A percentile compares a stretch with the other conserved stretches of the same genome.
Conservation (phyloP, 2,888 invertebrate species). For the Parthenolecanium corni region DNA sequence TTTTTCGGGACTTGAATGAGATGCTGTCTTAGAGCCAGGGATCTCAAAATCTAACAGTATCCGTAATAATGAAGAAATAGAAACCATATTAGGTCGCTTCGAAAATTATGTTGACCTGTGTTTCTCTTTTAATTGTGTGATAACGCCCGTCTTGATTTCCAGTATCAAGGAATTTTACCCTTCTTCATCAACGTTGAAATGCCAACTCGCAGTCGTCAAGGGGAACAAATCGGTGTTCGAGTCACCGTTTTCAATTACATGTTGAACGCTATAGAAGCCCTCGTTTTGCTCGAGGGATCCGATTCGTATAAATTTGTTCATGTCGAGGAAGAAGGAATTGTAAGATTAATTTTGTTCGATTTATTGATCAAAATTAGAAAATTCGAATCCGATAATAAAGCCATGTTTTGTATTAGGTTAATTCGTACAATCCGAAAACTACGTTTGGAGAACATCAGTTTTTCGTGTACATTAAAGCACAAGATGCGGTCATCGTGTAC, state of each 20-base stretch:
- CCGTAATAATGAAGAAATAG: too few relatives aligned
- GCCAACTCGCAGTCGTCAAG: conserved; percentile 68
- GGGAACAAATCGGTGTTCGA: conserved; percentile 86
- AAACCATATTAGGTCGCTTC: too few relatives aligned
- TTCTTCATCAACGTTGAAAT: conserved; percentile 94
- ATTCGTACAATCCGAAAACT: conserved; percentile 80
- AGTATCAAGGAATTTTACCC: conserved; percentile 80
- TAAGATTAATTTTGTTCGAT: conserved; percentile 36
- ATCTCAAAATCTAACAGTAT: too few relatives aligned
- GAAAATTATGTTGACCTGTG: background rate
- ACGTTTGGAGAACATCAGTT: conserved; percentile 91
- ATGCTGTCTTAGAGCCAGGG: too few relatives aligned
- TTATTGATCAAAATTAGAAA: background rate
- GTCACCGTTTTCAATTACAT: conserved; percentile 92
- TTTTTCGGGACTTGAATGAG: too few relatives aligned
- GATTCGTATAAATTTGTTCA: conserved; percentile 83
- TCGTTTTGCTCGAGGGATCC: conserved; percentile 74
- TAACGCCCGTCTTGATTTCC: conserved; percentile 33
- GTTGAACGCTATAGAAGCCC: conserved; percentile 68
- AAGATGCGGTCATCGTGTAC: conserved; percentile 71
- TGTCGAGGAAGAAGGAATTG: conserved; percentile 76
- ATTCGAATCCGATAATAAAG: background rate
- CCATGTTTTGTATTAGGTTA: conserved; percentile 40
- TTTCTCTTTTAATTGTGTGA: background rate
- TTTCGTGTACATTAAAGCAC: conserved; percentile 70